These are phyloP conservation scores for Antennarius maculatus DNA, from an alignment of 2,797 vertebrate genomes.

Conservation along the genomic window DNA sequence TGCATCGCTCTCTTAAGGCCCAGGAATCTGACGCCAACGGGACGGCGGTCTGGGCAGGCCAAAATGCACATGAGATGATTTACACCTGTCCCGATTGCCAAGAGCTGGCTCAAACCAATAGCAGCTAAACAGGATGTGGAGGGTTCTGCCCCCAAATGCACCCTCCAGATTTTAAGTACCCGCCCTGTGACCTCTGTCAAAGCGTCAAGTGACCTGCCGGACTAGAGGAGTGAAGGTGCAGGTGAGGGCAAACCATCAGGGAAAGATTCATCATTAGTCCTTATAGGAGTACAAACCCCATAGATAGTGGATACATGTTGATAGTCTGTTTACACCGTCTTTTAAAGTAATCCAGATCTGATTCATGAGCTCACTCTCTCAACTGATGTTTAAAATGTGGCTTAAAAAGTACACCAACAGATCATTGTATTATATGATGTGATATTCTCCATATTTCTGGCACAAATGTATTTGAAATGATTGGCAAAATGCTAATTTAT, in stretches of 20 bases:
- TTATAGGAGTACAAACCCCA: not conserved
- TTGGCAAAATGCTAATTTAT: too few relatives aligned
- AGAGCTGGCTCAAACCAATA: constrained; percentile 68
- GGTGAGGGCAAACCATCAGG: constrained; percentile 59
- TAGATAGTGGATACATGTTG: not conserved
- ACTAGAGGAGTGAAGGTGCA: constrained; percentile 59
- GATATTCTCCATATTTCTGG: too few relatives aligned
- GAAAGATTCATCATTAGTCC: not conserved
- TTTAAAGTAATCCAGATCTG: constrained; percentile 8
- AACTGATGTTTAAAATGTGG: too few relatives aligned
- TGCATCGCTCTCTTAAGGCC: constrained; percentile 74
- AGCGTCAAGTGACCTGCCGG: constrained; percentile 63
- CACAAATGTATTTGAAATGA: too few relatives aligned
- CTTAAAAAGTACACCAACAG: too few relatives aligned
- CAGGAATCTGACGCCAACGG: constrained; percentile 74
- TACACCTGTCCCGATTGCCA: constrained; percentile 84
- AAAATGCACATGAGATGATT: constrained; percentile 75
- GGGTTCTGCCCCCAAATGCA: constrained; percentile 18
- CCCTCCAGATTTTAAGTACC: constrained; percentile 41
- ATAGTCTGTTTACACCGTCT: not conserved
- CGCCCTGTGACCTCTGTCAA: constrained; percentile 42
- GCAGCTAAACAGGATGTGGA: constrained; percentile 65
- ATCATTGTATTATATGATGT: too few relatives aligned
- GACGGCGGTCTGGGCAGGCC: constrained; percentile 72
- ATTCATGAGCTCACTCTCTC: not conserved